Percentiles rank a stretch among this genome's conserved stretches.
Evolutionary conservation across 2,888 invertebrate genomes (phyloP).

Genomic region (Ophraella communa): DNA sequence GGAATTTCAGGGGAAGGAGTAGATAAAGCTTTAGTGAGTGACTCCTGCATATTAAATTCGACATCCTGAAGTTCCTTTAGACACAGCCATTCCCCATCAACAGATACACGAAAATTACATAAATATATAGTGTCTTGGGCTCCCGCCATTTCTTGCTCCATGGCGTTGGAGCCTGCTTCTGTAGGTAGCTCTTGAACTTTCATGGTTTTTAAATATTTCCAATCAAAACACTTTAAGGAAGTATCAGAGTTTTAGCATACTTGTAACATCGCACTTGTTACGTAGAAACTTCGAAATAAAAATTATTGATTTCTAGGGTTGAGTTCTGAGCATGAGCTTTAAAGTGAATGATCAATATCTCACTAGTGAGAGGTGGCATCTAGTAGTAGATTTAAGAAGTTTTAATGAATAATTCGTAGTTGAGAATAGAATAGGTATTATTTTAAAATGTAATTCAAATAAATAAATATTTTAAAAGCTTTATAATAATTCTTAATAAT

Average conservation of each 20-base stretch:
- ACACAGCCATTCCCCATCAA: constrained; percentile 97
- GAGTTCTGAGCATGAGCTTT: not conserved
- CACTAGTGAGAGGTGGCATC: not conserved
- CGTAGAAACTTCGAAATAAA: not conserved
- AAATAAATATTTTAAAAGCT: not conserved
- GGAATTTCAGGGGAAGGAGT: constrained; percentile 70
- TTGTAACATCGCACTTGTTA: constrained; percentile 21
- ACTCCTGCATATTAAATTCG: constrained; percentile 76
- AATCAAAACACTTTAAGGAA: not conserved
- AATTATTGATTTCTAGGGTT: constrained; percentile 15
- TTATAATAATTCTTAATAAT: too few species aligned
- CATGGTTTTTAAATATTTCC: constrained; percentile 41
- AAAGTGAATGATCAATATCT: not conserved
- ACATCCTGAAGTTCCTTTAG: constrained; percentile 93
- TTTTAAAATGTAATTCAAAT: too few species aligned
- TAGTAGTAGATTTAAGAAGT: not conserved
- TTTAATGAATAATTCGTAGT: not conserved
- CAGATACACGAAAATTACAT: constrained; percentile 96
- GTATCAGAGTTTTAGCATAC: constrained; percentile 33
- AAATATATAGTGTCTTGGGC: constrained; percentile 96
- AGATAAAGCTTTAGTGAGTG: constrained; percentile 69
- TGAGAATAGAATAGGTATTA: not conserved
- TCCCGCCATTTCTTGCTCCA: constrained; percentile 76
- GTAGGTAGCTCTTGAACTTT: constrained; percentile 57
- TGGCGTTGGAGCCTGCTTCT: constrained; percentile 52